phyloP scores from a whole-genome alignment of 2,888 invertebrate species.

The Microplitis deprimator region DNA sequence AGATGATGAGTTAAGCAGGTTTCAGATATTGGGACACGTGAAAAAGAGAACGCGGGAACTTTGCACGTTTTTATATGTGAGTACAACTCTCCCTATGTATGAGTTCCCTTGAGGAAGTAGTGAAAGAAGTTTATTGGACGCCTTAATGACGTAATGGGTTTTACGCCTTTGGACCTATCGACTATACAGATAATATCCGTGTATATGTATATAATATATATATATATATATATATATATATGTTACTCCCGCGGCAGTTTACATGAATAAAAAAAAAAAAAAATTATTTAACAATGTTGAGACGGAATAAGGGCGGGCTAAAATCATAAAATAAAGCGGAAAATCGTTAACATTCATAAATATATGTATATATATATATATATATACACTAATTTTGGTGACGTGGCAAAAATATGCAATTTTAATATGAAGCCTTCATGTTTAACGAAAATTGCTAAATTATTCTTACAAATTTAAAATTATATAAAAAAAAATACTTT shows the following conservation, averaged over 20 bases:
- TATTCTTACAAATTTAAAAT: neutral
- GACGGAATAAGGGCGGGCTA: conserved; percentile 56
- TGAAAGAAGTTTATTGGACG: conserved; percentile 63
- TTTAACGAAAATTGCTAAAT: neutral
- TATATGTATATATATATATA: too few species aligned
- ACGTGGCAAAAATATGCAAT: neutral
- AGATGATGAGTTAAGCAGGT: too few species aligned
- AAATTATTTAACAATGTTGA: too few species aligned
- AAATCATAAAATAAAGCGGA: conserved; percentile 54
- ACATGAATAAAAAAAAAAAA: neutral
- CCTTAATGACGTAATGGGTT: conserved; percentile 61
- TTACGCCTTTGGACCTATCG: conserved; percentile 38
- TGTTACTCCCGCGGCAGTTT: conserved; percentile 3
- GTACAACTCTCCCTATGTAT: too few species aligned
- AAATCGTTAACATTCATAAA: conserved; percentile 56
- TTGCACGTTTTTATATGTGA: too few species aligned
- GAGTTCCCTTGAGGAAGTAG: conserved; percentile 57
- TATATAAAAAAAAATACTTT: too few species aligned
- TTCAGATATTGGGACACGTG: too few species aligned
- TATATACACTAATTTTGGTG: conserved; percentile 37
- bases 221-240: conserved; percentile 13
- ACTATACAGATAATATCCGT: conserved; percentile 9
- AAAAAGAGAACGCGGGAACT: too few species aligned
- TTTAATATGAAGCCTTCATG: neutral
- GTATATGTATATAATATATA: conserved; percentile 27